These are phyloP conservation scores for Philereme vetulata DNA, from an alignment of 2,888 invertebrate species.

Conservation along the genomic window DNA sequence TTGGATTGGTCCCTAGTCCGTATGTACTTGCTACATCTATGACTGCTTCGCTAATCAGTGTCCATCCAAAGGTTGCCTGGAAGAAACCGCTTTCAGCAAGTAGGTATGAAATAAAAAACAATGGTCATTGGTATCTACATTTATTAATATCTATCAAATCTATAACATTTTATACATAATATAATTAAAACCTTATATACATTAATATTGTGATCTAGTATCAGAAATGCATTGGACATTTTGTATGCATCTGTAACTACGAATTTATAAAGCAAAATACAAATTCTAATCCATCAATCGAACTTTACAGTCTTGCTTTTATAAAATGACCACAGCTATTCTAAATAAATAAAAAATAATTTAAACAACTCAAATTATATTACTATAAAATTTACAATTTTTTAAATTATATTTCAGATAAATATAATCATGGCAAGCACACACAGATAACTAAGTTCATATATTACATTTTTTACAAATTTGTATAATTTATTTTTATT, in stretches of 20 bases:
- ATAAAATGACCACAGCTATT: constrained; percentile 2
- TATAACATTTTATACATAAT: constrained; percentile 53
- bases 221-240: constrained; percentile 8
- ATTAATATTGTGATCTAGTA: not conserved
- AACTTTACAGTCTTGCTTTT: constrained; percentile 11
- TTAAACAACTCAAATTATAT: not conserved
- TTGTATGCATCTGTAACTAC: constrained; percentile 21
- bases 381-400: not conserved
- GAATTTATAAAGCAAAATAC: constrained; percentile 19
- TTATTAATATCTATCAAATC: constrained; percentile 56
- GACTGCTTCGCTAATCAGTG: too few relatives aligned
- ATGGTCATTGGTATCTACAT: constrained; percentile 37
- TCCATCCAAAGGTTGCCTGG: too few relatives aligned
- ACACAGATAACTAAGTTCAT: not conserved
- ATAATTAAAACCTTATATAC: constrained; percentile 43
- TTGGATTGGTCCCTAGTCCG: too few relatives aligned
- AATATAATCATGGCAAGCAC: constrained; percentile 14
- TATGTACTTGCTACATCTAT: too few relatives aligned
- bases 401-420: not conserved
- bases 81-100: not conserved
- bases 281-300: constrained; percentile 12
- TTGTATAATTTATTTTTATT: not conserved
- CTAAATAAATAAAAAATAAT: constrained; percentile 4
- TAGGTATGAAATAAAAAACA: constrained; percentile 15
- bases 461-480: not conserved